A percentile compares a stretch with the other conserved stretches of the same genome.
These are phyloP conservation scores for Brachionus asplanchnoidis DNA, from an alignment of 1,140 invertebrate genomes.

Conservation along the genomic window DNA sequence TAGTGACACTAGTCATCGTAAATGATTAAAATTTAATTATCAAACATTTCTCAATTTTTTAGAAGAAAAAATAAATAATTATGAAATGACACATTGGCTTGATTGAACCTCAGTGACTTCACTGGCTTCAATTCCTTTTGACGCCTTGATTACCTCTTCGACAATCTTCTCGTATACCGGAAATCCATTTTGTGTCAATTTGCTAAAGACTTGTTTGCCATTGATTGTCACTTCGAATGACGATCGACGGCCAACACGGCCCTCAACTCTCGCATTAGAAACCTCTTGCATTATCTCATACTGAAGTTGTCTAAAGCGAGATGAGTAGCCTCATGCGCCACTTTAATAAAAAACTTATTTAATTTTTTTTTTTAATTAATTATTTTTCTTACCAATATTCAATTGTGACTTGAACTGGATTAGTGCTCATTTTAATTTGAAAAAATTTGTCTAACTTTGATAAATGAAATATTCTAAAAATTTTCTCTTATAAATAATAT, in stretches of 20 bases:
- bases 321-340: slow-evolving; percentile 34
- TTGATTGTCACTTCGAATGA: slow-evolving; percentile 40
- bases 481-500: not conserved
- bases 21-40: not conserved
- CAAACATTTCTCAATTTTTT: not conserved
- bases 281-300: not conserved
- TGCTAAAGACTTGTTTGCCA: slow-evolving; percentile 32
- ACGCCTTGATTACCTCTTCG: slow-evolving; percentile 16
- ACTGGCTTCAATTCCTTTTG: not conserved
- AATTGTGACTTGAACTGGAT: not conserved
- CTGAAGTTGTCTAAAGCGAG: slow-evolving; percentile 31
- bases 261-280: slow-evolving; percentile 39
- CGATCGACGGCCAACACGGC: slow-evolving; percentile 26
- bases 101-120: not conserved
- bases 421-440: not conserved
- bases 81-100: slow-evolving; percentile 19
- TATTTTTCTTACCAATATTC: slow-evolving; percentile 22
- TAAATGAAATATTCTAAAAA: not conserved
- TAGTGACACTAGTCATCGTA: not conserved
- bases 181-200: slow-evolving; percentile 21
- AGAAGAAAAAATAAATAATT: not conserved
- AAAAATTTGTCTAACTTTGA: not conserved
- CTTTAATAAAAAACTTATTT: not conserved
- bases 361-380: not conserved
- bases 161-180: not conserved